Base-by-base conservation (phyloP, 2,888 invertebrate genomes). In the Tupiocoris notatus region DNA sequence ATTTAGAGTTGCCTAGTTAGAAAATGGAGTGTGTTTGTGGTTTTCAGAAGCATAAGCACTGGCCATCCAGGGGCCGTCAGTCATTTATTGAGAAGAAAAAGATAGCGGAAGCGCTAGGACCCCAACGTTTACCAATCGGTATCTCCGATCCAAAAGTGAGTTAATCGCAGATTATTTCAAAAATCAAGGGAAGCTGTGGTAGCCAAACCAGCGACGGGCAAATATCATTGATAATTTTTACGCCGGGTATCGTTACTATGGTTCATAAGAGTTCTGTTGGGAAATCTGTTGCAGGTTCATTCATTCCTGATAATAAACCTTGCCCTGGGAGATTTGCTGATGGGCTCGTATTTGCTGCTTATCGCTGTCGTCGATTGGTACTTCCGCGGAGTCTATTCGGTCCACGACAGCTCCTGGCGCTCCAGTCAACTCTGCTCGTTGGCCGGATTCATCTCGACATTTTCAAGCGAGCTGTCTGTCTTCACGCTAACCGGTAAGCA, bases 261-360 rank as follows among this genome's bases (percentile, higher is more conserved):
- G n/a, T n/a, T n/a, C n/a, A n/a, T n/a, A n/a, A n/a, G n/a, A n/a
- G n/a, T n/a, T n/a, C n/a, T n/a, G n/a, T n/a, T n/a, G n/a, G n/a
- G n/a, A n/a, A n/a, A n/a, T n/a, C n/a, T n/a, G n/a, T n/a, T n/a
- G 21, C 80, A 83, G 85, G 85, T 86, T 1, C 86, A 86, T 81
- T 86, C 84, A 6, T 84, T 84, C 78, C 81, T 84, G 62, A 84
- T 84, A 62, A 82, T 83, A 22, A 84, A 84, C 80, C 80, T 84
- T 62, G 84, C 84, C 0, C 77, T 84, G 22, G 84, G 84, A 2
- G 84, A 84, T 79, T 81, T 84, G 16, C 80, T 84, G 74, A 84
- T 84, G 84, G 84, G 84, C 16, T 82, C 82, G 20, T 84, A 84
- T 77, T 79, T 84, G 59, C 78, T 84, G 22, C 81, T 84, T 17